Conservation (phyloP, 2,113 vertebrate species). For the Tamias sibiricus region DNA sequence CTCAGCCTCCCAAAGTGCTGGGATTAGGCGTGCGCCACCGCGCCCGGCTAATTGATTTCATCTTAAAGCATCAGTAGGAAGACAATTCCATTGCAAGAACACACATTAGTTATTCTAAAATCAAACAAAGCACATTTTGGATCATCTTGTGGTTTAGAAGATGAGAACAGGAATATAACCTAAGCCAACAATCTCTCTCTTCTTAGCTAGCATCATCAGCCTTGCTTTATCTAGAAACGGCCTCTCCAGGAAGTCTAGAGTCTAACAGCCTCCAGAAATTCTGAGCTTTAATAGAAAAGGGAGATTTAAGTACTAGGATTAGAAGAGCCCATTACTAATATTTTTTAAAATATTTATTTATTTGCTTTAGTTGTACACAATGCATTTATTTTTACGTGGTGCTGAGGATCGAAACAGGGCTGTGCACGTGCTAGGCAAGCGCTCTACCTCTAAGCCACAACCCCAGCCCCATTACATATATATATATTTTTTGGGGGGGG, state of each 20-base stretch:
- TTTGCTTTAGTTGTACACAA: too few relatives aligned
- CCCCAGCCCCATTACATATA: too few relatives aligned
- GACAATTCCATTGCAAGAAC: background rate
- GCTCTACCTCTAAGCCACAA: too few relatives aligned
- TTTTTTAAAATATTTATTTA: too few relatives aligned
- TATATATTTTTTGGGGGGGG: too few relatives aligned
- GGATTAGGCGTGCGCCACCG: too few relatives aligned
- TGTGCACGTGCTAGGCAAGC: too few relatives aligned
- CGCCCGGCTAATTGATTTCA: too few relatives aligned
- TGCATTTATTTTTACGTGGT: too few relatives aligned
- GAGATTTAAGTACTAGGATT: background rate
- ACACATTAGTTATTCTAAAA: background rate
- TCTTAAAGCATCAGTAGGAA: constrained; percentile 29
- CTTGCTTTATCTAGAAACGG: background rate
- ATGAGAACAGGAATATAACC: background rate
- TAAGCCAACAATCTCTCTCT: constrained; percentile 15
- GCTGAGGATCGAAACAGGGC: too few relatives aligned
- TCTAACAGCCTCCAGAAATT: background rate
- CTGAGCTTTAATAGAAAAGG: background rate
- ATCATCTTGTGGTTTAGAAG: constrained; percentile 21
- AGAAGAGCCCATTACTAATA: background rate
- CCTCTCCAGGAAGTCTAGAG: background rate
- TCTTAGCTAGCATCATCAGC: background rate
- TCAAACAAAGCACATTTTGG: background rate
- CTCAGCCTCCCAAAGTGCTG: too few relatives aligned